These are phyloP conservation scores for Oriolus oriolus DNA, from an alignment of 2,113 vertebrate species.

Conservation along the genomic window DNA sequence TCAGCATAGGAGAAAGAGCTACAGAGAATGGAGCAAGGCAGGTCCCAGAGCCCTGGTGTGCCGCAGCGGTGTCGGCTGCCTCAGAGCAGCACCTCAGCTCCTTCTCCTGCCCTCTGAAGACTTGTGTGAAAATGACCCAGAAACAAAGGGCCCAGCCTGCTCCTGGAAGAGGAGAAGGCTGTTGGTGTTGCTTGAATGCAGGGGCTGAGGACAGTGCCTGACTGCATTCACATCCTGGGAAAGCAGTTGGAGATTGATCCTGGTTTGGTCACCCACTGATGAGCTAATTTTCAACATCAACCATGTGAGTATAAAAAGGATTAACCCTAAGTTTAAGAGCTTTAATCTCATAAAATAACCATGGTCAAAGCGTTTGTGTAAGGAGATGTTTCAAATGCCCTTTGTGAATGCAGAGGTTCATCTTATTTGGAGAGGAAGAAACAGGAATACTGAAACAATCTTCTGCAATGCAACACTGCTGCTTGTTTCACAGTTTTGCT, in stretches of 20 bases:
- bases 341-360: background rate
- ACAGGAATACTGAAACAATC: background rate
- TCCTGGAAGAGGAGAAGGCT: background rate
- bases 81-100: background rate
- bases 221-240: background rate
- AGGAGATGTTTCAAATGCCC: background rate
- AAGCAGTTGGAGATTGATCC: background rate
- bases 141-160: background rate
- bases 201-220: background rate
- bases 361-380: background rate
- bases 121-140: background rate
- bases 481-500: background rate
- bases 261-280: background rate
- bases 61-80: rapidly evolving
- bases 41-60: background rate
- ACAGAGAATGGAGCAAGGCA: background rate
- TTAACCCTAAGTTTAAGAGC: background rate
- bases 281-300: background rate
- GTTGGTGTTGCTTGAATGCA: background rate
- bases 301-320: background rate
- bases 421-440: background rate
- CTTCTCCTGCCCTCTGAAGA: background rate
- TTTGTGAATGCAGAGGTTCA: background rate
- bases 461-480: background rate
- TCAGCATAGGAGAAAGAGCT: background rate